A percentile compares a stretch with the other conserved stretches of the same genome.
phyloP scores from a whole-genome alignment of 2,888 invertebrate genomes.

The Scaptomyza cyrtandrae region DNA sequence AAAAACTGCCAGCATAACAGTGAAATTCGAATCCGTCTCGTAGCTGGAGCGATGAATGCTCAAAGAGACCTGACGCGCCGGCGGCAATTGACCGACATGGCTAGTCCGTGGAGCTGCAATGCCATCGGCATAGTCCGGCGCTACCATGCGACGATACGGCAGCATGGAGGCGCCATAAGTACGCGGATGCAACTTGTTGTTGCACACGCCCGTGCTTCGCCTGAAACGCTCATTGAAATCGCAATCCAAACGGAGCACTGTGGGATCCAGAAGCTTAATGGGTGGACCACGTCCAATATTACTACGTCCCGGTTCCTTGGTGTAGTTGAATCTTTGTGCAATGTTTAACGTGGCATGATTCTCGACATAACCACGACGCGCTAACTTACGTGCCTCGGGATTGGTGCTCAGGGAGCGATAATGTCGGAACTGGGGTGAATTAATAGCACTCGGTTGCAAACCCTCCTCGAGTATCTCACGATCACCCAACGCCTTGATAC shows the following conservation, averaged over 20 bases:
- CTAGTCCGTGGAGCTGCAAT: slow-evolving; percentile 87
- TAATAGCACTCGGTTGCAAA: slow-evolving; percentile 84
- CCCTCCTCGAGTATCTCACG: slow-evolving; percentile 86
- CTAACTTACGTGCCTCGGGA: slow-evolving; percentile 87
- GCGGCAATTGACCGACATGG: slow-evolving; percentile 86
- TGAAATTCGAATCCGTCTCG: slow-evolving; percentile 90
- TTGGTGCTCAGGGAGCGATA: slow-evolving; percentile 89
- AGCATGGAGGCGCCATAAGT: slow-evolving; percentile 89
- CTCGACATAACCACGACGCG: slow-evolving; percentile 88
- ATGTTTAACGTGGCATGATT: slow-evolving; percentile 89
- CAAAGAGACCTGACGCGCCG: slow-evolving; percentile 90
- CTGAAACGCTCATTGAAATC: slow-evolving; percentile 86
- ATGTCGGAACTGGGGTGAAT: slow-evolving; percentile 89
- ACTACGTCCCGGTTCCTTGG: slow-evolving; percentile 75
- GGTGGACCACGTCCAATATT: slow-evolving; percentile 83
- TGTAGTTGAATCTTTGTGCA: slow-evolving; percentile 85
- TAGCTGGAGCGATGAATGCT: slow-evolving; percentile 90
- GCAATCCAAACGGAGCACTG: slow-evolving; percentile 82
- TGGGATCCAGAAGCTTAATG: slow-evolving; percentile 75
- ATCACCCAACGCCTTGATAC: slow-evolving; percentile 86
- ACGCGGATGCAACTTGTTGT: slow-evolving; percentile 88
- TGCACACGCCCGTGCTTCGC: slow-evolving; percentile 90
- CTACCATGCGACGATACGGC: slow-evolving; percentile 89
- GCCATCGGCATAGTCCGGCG: slow-evolving; percentile 92
- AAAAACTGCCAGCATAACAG: slow-evolving; percentile 94